A percentile compares a stretch with the other conserved stretches of the same genome.
Conservation (phyloP, 2,113 vertebrate species). For the Spheniscus mendiculus region DNA sequence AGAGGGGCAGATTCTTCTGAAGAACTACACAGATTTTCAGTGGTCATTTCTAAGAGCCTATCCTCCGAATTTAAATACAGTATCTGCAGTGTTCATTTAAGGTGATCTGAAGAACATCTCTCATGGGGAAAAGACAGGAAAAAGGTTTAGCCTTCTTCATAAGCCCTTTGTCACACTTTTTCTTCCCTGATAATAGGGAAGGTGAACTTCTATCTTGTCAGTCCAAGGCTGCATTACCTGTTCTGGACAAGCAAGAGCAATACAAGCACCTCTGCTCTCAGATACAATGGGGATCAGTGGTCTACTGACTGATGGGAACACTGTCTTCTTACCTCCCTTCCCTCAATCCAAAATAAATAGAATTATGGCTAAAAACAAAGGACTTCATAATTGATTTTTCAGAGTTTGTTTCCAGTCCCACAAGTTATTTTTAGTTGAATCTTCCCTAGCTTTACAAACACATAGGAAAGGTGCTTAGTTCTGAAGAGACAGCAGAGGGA, state of each 20-base stretch:
- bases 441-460: not conserved
- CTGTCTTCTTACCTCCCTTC: not conserved
- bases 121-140: not conserved
- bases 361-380: not conserved
- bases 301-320: not conserved
- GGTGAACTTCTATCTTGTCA: not conserved
- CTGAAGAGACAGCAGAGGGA: constrained; percentile 39
- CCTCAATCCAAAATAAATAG: not conserved
- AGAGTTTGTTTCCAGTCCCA: not conserved
- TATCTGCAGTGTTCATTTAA: not conserved
- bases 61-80: not conserved
- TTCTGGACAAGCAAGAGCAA: not conserved
- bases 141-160: not conserved
- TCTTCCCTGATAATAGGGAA: not conserved
- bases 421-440: not conserved
- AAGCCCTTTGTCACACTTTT: not conserved
- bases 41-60: not conserved
- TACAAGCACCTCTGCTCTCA: not conserved
- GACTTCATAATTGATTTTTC: not conserved
- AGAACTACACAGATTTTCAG: not conserved
- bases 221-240: not conserved
- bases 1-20: not conserved
- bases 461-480: not conserved
- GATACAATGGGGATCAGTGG: not conserved
- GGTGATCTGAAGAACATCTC: not conserved